Base-by-base conservation (phyloP, 2,797 vertebrate species). In the Saxicola maurus region DNA sequence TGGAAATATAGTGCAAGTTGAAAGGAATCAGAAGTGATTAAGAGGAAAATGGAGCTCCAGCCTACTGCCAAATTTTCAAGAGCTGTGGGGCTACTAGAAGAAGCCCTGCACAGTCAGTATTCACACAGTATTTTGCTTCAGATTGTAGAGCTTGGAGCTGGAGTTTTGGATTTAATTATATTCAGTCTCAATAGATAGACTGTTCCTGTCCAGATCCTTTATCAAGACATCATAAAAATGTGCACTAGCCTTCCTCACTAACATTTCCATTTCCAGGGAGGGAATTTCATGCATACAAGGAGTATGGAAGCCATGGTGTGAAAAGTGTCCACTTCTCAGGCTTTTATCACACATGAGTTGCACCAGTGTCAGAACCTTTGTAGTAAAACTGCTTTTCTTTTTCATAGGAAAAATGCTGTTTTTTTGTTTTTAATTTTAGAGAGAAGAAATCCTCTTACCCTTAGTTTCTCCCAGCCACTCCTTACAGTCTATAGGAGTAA, bases 381-480 rank as follows among this genome's bases (percentile, higher is more conserved):
- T 9, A 62, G 15, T 6, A 46, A 55, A 57, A 66, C 15, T n/a
- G 13, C 1, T 66, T 37, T 45, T 67, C 3, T 60, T 31, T 45
- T 67, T 42, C 12, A 4, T 13, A 19, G 5, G n/a, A 46, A 79
- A 69, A 74, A 48, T 10, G 4, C 3, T 53, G 52, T 0, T 0
- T 17, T 57, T 53, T 66, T 38, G 38, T 57, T 53, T 66, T 38
- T 48, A 13, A 2, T 37, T 69, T 60, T 33, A 31, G 23, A 19
- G 4, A 31, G 1, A 57, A 30, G 13, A 49, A 4, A 42, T 23
- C 4, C 2, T 57, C 66, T 40, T 31, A 40, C 2, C 4, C 3
- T 18, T 52, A 6, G 43, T 30, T 68, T 65, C 17, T 76, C 30
- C 9, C 28, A 51, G 18, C 1, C 5, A 8, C 8, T 57, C 17